Percentiles rank a stretch among this genome's conserved stretches.
phyloP scores from a whole-genome alignment of 1,140 invertebrate genomes.

The Calycopis cecrops region DNA sequence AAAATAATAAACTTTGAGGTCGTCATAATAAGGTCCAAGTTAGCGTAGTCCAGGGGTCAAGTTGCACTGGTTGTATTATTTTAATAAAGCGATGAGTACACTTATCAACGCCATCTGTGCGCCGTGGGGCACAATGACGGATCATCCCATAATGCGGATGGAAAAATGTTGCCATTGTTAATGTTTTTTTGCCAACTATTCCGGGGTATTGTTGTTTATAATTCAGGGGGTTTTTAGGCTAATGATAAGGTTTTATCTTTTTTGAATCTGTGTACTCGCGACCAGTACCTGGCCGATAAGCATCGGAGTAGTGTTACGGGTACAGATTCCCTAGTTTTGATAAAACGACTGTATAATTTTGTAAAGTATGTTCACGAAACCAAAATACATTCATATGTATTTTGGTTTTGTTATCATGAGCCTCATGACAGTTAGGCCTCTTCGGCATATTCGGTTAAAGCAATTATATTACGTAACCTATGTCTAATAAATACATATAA shows the following conservation, averaged over 20 bases:
- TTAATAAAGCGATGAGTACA: slow-evolving; percentile 63
- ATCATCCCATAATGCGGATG: slow-evolving; percentile 68
- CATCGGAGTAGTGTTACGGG: slow-evolving; percentile 19
- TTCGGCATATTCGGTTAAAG: too few species aligned
- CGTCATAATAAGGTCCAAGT: not conserved
- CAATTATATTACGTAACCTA: too few species aligned
- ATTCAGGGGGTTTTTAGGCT: slow-evolving; percentile 71
- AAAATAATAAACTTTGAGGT: not conserved
- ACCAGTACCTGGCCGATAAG: slow-evolving; percentile 34
- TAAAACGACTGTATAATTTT: slow-evolving; percentile 3
- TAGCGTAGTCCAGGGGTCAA: slow-evolving; percentile 26
- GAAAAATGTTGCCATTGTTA: slow-evolving; percentile 56
- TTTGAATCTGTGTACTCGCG: slow-evolving; percentile 34
- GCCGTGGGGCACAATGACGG: slow-evolving; percentile 55
- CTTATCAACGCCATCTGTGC: slow-evolving; percentile 66
- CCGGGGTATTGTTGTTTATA: slow-evolving; percentile 63
- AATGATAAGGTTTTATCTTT: slow-evolving; percentile 71
- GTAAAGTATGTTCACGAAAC: not conserved
- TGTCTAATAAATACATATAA: too few species aligned
- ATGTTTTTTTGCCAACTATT: slow-evolving; percentile 53
- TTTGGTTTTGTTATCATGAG: too few species aligned
- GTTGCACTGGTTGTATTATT: slow-evolving; percentile 45
- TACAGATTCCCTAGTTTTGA: slow-evolving; percentile 8
- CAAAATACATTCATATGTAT: too few species aligned
- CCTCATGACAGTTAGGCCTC: too few species aligned